These are phyloP conservation scores for Tachina lurida DNA, from an alignment of 2,888 invertebrate genomes.

Conservation along the genomic window DNA sequence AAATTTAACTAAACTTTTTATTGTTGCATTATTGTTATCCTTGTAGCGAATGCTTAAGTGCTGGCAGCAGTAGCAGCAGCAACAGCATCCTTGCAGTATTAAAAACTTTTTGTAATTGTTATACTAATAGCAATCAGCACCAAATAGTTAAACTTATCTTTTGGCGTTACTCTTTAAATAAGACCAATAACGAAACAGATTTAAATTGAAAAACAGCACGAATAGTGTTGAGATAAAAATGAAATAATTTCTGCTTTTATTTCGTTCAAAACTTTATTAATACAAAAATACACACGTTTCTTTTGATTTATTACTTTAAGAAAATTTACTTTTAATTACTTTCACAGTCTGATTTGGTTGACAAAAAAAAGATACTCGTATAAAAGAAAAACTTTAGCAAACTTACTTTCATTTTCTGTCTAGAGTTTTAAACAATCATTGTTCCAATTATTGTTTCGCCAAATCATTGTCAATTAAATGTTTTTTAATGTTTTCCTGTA, in stretches of 20 bases:
- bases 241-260: neutral
- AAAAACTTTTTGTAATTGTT: neutral
- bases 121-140: constrained; percentile 16
- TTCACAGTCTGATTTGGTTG: constrained; percentile 29
- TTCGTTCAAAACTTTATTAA: constrained; percentile 6
- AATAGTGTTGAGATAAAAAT: constrained; percentile 27
- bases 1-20: constrained; percentile 21
- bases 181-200: constrained; percentile 61
- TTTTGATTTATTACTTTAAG: constrained; percentile 50
- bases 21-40: constrained; percentile 25
- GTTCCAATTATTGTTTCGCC: neutral
- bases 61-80: constrained; percentile 13
- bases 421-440: neutral
- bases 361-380: neutral
- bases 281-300: neutral
- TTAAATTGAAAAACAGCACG: constrained; percentile 55
- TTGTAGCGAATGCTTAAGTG: neutral
- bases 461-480: constrained; percentile 30
- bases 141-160: constrained; percentile 48
- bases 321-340: constrained; percentile 61
- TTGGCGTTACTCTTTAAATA: constrained; percentile 59
- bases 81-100: neutral
- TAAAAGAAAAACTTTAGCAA: constrained; percentile 6
- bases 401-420: neutral
- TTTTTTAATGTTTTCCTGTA: neutral